A percentile compares a stretch with the other conserved stretches of the same genome.
Evolutionary conservation across 2,888 invertebrate species (phyloP).

Genomic region (Malacosoma neustria): DNA sequence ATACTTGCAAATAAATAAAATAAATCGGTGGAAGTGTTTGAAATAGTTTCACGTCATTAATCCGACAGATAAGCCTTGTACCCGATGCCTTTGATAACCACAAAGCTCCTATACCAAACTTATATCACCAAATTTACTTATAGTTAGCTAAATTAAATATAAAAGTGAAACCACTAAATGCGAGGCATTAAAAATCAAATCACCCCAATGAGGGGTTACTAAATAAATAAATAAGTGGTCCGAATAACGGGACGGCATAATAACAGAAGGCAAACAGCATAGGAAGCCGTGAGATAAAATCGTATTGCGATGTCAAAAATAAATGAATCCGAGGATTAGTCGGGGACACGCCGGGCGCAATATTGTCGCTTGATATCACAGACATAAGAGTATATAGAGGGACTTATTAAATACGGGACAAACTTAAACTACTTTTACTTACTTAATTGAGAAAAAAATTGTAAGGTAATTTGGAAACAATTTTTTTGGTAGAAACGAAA

Average conservation of each 20-base stretch:
- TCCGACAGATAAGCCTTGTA: no score
- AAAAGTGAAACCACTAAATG: conserved; percentile 41
- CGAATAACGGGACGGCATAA: conserved; percentile 64
- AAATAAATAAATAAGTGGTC: conserved; percentile 70
- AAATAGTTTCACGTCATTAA: no score
- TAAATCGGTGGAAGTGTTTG: no score
- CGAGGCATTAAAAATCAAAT: conserved; percentile 61
- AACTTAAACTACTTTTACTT: no score
- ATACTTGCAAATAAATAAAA: no score
- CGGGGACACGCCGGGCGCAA: conserved; percentile 64
- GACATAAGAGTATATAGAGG: background rate
- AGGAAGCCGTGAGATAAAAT: conserved; percentile 74
- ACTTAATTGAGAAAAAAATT: no score
- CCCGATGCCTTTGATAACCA: no score
- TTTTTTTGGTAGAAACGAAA: no score
- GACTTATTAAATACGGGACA: no score
- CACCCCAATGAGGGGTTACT: conserved; percentile 56
- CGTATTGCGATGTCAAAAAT: conserved; percentile 76
- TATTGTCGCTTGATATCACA: conserved; percentile 38
- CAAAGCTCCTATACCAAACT: no score
- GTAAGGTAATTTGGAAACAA: no score
- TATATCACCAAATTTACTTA: no score
- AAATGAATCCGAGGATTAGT: conserved; percentile 74
- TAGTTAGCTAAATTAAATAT: background rate
- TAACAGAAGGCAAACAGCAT: conserved; percentile 74